Base-by-base conservation (phyloP, 2,797 vertebrate genomes). In the Poeciliopsis infans region DNA sequence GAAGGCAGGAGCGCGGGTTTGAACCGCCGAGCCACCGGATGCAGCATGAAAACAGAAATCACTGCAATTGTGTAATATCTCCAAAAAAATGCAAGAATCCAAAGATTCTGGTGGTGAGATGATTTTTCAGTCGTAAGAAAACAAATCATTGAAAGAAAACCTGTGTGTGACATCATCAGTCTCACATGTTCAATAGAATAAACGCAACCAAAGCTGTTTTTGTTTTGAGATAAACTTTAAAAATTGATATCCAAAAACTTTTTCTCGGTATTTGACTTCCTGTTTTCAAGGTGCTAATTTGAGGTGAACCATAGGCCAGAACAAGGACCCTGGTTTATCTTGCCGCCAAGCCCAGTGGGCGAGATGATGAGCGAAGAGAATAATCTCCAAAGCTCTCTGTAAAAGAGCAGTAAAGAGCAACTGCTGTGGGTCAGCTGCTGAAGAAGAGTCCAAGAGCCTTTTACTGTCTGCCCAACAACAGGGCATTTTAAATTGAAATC, bases 1-100 rank as follows among this genome's bases (percentile, higher is more conserved):
- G n/a, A 31, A 0, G n/a, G 55, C n/a, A 5, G 12, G 55, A 59
- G n/a, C 0, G 0, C 4, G 12, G n/a, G 5, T 59, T 57, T 5
- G 11, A 59, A 31, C 57, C 11, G 13, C 2, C 13, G 16, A 57
- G 25, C 25, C 23, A 28, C 53, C 23, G 13, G 7, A 25, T 25
- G 10, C 25, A 57, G n/a, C 1, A 59, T 2, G 4, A 59, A 31
- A 59, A 28, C 12, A 36, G 12, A 64, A 64, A 36, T 33, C 13
- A 57, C 5, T 57, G 16, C 1, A 12, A 59, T 13, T 59, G 51
- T 59, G 15, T 15, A 31, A 31, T 31, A 28, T 28, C 18, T 31
- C 28, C 2, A 59, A 59, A 15, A 15, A 46, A 15, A 59, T 31
- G 57, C 5, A 59, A 31, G 28, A 55, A 55, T n/a, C 28, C 28